phyloP scores from a whole-genome alignment of 2,888 invertebrate species.

The Phortica magna region DNA sequence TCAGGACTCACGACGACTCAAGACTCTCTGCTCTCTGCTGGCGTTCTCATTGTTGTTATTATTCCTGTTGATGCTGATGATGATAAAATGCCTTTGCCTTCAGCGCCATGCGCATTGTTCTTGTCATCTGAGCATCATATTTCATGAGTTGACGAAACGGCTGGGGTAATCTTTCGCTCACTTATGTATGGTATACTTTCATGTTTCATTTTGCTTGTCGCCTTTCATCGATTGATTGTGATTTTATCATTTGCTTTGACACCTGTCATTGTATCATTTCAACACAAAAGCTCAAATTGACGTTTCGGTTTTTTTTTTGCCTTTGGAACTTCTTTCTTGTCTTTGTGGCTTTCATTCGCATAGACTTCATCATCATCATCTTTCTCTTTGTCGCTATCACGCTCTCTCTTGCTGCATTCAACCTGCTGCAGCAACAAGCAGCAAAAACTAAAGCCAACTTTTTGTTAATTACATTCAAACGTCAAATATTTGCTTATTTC shows the following conservation, averaged over 20 bases:
- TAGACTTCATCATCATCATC: too few relatives aligned
- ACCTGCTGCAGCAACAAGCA: too few relatives aligned
- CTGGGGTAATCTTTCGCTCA: neutral
- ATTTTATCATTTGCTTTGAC: conserved; percentile 63
- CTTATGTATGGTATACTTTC: neutral
- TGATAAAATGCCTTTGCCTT: neutral
- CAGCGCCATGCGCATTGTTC: neutral
- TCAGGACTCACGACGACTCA: neutral
- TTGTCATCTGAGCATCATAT: neutral
- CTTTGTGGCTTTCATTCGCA: too few relatives aligned
- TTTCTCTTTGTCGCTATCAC: too few relatives aligned
- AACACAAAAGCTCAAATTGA: too few relatives aligned
- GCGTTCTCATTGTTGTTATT: too few relatives aligned
- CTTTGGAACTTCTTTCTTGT: neutral
- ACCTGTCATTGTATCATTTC: conserved; percentile 52
- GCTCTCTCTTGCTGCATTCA: too few relatives aligned
- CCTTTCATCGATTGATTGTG: conserved; percentile 28
- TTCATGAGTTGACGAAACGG: too few relatives aligned
- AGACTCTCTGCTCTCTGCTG: too few relatives aligned
- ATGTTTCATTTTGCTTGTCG: neutral
- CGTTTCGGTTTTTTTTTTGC: neutral
- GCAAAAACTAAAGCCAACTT: too few relatives aligned
- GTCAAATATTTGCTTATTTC: too few relatives aligned
- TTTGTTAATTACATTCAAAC: too few relatives aligned
- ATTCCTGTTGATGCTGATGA: neutral